Base-by-base conservation (phyloP, 2,113 vertebrate species). In the Corvus cornix region DNA sequence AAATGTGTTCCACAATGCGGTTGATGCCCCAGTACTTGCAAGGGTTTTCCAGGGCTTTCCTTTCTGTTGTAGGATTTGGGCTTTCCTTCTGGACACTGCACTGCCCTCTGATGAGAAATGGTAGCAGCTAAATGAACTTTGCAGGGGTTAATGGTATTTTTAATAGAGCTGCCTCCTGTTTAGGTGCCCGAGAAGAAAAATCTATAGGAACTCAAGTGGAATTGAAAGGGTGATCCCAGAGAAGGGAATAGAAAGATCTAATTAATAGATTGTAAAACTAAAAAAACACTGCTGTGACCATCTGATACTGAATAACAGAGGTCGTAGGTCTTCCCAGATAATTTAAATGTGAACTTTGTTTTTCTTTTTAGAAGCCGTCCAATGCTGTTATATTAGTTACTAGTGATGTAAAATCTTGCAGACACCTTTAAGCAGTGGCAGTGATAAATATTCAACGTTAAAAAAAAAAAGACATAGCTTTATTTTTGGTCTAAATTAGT, bases 211-310 rank as follows among this genome's bases (percentile, higher is more conserved):
- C 55, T 83, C 70, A 55, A 91, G 51, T 17, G 10, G 67, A 56
- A 94, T 83, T 91, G 63, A 89, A 90, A 73, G 37, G 30, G n/a
- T 95, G 80, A 82, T 88, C 30, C 52, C 39, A 63, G 39, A 88
- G 63, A 90, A 83, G 37, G 37, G 58, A 91, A 48, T 28, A 89
- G 69, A 72, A 91, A 94, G 93, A 96, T 96, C 80, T 92, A 96
- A 96, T 96, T 95, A 95, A 75, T 72, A 95, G 91, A 96, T 87
- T 94, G 68, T 60, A 84, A 91, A 82, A 68, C 41, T 89, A 31
- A 69, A 81, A 81, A 95, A 84, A 52, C 30, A 44, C n/a, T 66
- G 21, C 46, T 22, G n/a, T 90, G 79, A 66, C 68, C 60, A 67
- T 89, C 56, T 92, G 84, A 93, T 89, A 69, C 91, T 14, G 21